Conservation (phyloP, 2,113 vertebrate species). For the Piliocolobus tephrosceles region DNA sequence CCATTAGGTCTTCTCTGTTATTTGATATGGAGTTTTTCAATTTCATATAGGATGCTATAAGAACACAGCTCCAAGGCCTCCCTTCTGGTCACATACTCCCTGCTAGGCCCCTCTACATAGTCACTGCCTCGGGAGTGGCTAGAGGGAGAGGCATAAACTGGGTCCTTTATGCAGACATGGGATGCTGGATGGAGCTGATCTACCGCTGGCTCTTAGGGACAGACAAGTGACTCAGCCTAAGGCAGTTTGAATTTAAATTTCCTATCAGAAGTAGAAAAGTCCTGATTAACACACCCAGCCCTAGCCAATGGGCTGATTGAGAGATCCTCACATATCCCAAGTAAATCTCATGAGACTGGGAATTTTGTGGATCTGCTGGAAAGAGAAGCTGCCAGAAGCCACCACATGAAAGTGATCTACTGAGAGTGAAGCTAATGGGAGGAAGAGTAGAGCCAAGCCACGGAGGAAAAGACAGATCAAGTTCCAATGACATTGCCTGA, state of each 20-base stretch:
- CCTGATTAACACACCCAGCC: background rate
- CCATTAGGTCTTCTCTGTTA: background rate
- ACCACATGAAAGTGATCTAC: background rate
- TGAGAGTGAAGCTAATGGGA: background rate
- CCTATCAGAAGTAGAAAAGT: background rate
- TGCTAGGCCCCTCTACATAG: background rate
- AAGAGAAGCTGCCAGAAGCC: background rate
- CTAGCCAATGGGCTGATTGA: background rate
- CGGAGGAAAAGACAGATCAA: background rate
- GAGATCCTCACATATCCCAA: background rate
- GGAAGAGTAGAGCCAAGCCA: background rate
- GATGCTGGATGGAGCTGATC: background rate
- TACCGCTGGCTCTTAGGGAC: background rate
- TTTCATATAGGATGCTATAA: background rate
- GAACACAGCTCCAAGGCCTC: background rate
- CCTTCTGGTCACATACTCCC: background rate
- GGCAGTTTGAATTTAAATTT: conserved; percentile 18
- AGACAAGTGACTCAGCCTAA: background rate
- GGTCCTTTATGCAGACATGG: background rate
- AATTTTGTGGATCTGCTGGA: background rate
- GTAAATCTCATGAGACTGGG: background rate
- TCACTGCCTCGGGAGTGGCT: background rate
- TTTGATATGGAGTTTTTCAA: conserved; percentile 2
- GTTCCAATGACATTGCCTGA: background rate
- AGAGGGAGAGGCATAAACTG: background rate